These are phyloP conservation scores for Aurelia aurita complex sp. Pacific DNA, from an alignment of 30 jellyfish, hydroid and myxozoan genomes.

Conservation along the genomic window DNA sequence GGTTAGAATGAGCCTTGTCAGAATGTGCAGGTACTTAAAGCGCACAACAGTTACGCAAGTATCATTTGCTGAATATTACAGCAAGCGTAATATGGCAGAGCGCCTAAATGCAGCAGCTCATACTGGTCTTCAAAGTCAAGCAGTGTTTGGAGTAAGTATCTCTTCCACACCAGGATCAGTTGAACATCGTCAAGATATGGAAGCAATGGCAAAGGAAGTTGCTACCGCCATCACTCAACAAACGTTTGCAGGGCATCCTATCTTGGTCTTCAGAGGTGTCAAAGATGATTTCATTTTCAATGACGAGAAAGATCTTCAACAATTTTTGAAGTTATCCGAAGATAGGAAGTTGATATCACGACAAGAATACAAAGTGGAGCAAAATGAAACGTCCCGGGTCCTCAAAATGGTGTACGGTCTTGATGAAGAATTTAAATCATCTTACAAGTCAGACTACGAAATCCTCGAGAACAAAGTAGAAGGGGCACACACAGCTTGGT, in stretches of 20 bases:
- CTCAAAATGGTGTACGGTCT: constrained; percentile 6
- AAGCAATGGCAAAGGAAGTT: constrained; percentile 22
- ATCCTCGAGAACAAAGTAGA: background rate
- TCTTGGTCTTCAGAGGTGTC: constrained; percentile 9
- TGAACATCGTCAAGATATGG: constrained; percentile 18
- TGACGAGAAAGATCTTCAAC: constrained; percentile 4
- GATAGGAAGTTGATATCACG: background rate
- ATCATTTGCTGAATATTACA: constrained; percentile 26
- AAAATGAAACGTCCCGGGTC: background rate
- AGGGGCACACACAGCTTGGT: constrained; percentile 7
- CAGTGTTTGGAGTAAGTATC: constrained; percentile 1
- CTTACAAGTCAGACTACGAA: background rate
- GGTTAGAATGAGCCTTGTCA: constrained; percentile 11
- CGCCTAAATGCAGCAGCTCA: constrained; percentile 10
- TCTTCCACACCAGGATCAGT: background rate
- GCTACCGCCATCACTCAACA: background rate
- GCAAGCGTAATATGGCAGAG: constrained; percentile 14
- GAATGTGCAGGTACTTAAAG: constrained; percentile 4
- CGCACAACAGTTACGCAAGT: constrained; percentile 10
- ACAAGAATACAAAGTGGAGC: background rate
- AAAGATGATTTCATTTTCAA: constrained; percentile 6
- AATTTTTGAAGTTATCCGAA: background rate
- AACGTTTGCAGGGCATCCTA: constrained; percentile 14
- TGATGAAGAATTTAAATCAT: background rate
- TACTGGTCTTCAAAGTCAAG: constrained; percentile 8